Conservation (phyloP, 2,113 vertebrate species). For the Orthonyx spaldingii region DNA sequence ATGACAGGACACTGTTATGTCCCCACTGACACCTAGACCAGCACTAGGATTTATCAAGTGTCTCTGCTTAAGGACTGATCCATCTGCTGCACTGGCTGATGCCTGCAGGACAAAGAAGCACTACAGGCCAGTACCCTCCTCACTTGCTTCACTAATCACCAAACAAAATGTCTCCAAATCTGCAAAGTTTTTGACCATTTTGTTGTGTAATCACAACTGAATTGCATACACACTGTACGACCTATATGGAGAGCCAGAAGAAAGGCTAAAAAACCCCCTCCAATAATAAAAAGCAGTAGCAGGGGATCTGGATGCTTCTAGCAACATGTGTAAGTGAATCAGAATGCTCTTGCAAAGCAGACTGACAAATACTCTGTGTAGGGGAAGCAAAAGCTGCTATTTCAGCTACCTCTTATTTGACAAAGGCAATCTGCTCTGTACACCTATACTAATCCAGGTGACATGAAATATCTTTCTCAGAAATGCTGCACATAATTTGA, state of each 20-base stretch:
- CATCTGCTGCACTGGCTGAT: not conserved
- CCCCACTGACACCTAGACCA: not conserved
- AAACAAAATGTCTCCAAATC: not conserved
- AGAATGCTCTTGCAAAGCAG: not conserved
- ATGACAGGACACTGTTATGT: not conserved
- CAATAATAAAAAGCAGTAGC: not conserved
- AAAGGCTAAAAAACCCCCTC: not conserved
- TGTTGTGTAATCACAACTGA: not conserved
- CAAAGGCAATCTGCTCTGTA: not conserved
- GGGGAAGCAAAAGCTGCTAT: not conserved
- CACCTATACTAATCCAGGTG: not conserved
- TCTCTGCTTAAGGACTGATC: not conserved
- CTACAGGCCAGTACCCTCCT: not conserved
- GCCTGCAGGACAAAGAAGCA: not conserved
- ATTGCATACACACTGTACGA: not conserved
- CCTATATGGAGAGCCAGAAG: not conserved
- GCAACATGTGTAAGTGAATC: not conserved
- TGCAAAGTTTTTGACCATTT: not conserved
- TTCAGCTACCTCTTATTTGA: not conserved
- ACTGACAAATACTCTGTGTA: not conserved
- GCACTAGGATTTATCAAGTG: not conserved
- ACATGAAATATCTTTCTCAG: not conserved
- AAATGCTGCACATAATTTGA: not conserved
- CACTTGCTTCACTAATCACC: fast-evolving
- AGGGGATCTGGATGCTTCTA: not conserved